Base-by-base conservation (phyloP, 1,140 invertebrate genomes). In the Pseudomyrmex gracilis region DNA sequence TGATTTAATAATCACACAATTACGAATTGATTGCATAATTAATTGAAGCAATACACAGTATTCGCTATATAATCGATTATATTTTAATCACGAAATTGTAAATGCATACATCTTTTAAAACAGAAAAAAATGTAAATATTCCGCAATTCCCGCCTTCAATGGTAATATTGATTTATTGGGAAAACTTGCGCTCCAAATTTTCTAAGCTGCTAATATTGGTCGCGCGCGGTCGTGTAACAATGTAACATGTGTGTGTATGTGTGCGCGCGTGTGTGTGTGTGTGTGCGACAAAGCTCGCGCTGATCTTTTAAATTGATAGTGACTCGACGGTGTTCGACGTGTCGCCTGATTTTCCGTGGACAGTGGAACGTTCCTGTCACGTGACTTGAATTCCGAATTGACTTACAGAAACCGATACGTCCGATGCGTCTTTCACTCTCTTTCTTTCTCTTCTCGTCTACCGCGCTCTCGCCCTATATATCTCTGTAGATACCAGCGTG, bases 271-370 rank as follows among this genome's bases (percentile, higher is more conserved):
- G n/a, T n/a, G n/a, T n/a, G n/a, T 68, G 70, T 55, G 58, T 70
- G 58, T 78, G 20, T 58, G 20, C 53, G 20, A 70, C 51, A 70
- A 71, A 76, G 17, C 20, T 17, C 43, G 51, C 73, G 73, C 89
- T 83, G 86, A 90, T 90, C 84, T 84, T 84, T 87, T 85, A 90
- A 90, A 90, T 89, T 85, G 85, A 89, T 86, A 89, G 85, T 83
- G 86, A 90, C 87, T 85, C 82, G 71, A 34, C 34, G 84, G 80
- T 86, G 85, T 87, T 85, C 84, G 80, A 89, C 87, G 85, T 80
- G 85, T 89, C 87, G 83, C 73, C 74, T 64, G 82, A 67, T 68
- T 89, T 5, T 34, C 43, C 61, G 10, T 47, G 83, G 77, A 82
- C 70, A 71, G 53, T 80, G 66, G 60, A 89, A 73, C 58, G 82